Conservation (phyloP, 2,888 invertebrate genomes). For the Strigamia transsilvanica region DNA sequence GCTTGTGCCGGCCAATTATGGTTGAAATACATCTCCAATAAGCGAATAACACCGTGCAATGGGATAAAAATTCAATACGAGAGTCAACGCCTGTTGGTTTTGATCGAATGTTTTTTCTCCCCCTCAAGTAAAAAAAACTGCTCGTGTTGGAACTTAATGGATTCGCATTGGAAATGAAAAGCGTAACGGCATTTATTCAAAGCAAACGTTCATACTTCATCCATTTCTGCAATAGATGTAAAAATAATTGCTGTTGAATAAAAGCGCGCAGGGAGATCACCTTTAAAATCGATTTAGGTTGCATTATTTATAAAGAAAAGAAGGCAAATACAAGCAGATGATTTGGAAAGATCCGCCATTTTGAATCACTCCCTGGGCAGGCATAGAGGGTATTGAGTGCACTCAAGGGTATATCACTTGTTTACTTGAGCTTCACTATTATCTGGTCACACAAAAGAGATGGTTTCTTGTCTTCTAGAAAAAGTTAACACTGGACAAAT, state of each 20-base stretch:
- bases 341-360: slow-evolving; percentile 23
- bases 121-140: neutral
- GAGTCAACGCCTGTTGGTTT: slow-evolving; percentile 49
- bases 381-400: slow-evolving; percentile 23
- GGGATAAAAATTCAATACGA: slow-evolving; percentile 33
- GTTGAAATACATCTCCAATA: slow-evolving; percentile 22
- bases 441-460: slow-evolving; percentile 27
- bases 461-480: slow-evolving; percentile 6
- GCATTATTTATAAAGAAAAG: slow-evolving; percentile 10
- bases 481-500: slow-evolving; percentile 20
- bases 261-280: neutral
- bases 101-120: neutral
- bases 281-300: neutral
- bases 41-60: neutral
- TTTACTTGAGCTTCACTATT: slow-evolving; percentile 42
- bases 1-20: neutral
- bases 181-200: neutral
- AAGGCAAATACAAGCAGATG: neutral
- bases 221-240: neutral
- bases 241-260: neutral
- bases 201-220: neutral
- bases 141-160: neutral
- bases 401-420: slow-evolving; percentile 39
- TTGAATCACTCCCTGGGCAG: neutral
- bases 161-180: slow-evolving; percentile 33